Conservation (phyloP, 2,113 vertebrate species). For the Sakesphorus luctuosus region DNA sequence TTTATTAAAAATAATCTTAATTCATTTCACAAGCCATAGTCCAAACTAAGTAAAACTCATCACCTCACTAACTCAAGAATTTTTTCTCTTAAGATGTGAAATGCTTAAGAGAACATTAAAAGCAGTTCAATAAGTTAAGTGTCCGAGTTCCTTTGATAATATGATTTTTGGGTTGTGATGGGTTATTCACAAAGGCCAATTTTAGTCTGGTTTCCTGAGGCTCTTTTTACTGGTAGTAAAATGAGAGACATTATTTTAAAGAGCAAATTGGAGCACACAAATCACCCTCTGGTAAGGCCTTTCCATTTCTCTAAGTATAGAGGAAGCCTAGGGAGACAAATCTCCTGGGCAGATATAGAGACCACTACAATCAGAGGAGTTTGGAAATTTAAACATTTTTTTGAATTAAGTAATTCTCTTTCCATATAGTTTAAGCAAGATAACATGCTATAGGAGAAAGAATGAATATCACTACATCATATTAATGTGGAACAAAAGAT, state of each 20-base stretch:
- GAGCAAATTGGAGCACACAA: not conserved
- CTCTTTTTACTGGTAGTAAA: not conserved
- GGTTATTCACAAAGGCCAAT: not conserved
- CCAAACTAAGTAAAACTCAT: not conserved
- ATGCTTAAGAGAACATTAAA: not conserved
- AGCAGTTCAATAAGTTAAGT: not conserved
- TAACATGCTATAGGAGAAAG: not conserved
- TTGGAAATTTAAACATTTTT: not conserved
- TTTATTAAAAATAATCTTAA: not conserved
- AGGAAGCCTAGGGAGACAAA: not conserved
- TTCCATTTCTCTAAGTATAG: not conserved
- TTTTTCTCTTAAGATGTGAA: not conserved
- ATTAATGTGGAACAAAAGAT: slow-evolving; percentile 1
- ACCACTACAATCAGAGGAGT: not conserved
- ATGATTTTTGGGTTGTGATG: not conserved
- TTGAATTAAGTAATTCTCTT: not conserved
- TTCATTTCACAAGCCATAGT: not conserved
- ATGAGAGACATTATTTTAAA: not conserved
- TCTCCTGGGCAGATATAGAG: not conserved
- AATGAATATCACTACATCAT: not conserved
- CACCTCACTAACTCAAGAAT: not conserved
- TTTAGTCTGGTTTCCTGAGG: not conserved
- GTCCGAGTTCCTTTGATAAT: not conserved
- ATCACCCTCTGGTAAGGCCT: not conserved
- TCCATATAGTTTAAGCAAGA: not conserved